Evolutionary conservation across 2,113 vertebrate genomes (phyloP), one percentile per base, ranked within the genome.

Genomic region (Equus przewalskii): DNA sequence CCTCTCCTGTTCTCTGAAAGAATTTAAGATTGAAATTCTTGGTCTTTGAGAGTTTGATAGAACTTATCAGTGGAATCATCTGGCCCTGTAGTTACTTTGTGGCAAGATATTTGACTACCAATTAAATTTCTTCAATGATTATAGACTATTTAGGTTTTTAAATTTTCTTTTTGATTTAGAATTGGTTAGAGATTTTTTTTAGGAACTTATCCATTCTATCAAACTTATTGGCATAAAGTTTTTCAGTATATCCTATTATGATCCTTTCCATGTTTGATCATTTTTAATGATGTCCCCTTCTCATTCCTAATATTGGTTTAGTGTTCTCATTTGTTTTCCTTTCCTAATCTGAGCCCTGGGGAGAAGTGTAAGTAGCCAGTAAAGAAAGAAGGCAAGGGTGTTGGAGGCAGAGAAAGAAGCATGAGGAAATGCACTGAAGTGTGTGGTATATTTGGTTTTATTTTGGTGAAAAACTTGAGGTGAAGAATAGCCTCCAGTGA

Each of bases 11-110:
- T 80, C 12, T 93, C 19, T 84, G 49, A 89, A 97, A 81, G n/a
- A 92, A 81, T 51, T 64, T 67, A 87, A 70, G n/a, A 56, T 78
- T 91, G 75, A 94, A 97, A 91, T 95, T 90, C 75, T 87, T 97
- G 9, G 24, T 96, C 60, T 94, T 82, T 82, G 67, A 44, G n/a
- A 81, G 16, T 86, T 54, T 69, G 13, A 62, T 90, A 26, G 24
- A 91, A 46, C 18, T 78, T 60, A 22, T 83, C 60, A 82, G 15
- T 56, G 11, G 54, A 94, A 94, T 85, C n/a, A 73, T 62, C 67
- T 91, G 69, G 51, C 36, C 79, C 28, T 76, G 1, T 69, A 18
- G 10, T 72, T 90, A 73, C 41, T 93, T 95, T 92, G 16, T 30
- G 12, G 79, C 49, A 93, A 90, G 28, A 78, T 70, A 87, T 46